phyloP scores from a whole-genome alignment of 2,113 vertebrate genomes.

The Carassius gibelio region DNA sequence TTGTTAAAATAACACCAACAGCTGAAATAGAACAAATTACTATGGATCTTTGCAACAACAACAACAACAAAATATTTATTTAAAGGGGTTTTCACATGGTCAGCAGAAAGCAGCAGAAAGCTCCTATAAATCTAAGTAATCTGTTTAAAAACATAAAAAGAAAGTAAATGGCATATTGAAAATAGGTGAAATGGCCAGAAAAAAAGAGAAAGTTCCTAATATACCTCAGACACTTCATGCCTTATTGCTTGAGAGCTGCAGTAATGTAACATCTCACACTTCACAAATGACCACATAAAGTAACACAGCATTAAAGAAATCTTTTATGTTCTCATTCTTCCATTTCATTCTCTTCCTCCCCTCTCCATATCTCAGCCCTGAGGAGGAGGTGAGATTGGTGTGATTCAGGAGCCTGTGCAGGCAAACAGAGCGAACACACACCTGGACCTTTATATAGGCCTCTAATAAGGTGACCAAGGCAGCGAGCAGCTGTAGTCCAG shows the following conservation, averaged over 20 bases:
- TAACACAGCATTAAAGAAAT: slow-evolving; percentile 39
- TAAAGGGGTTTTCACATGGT: not conserved
- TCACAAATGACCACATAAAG: slow-evolving; percentile 30
- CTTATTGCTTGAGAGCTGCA: slow-evolving; percentile 14
- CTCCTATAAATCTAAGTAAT: not conserved
- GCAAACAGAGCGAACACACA: slow-evolving; percentile 72
- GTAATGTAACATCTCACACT: slow-evolving; percentile 24
- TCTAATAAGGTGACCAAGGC: slow-evolving; percentile 70
- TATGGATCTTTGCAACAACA: not conserved
- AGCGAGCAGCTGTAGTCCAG: slow-evolving; percentile 20
- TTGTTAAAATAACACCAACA: too few species aligned
- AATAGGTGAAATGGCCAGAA: not conserved
- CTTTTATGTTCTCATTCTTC: not conserved
- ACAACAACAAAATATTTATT: not conserved
- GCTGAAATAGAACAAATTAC: not conserved
- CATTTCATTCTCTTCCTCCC: not conserved
- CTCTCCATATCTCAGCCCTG: slow-evolving; percentile 57
- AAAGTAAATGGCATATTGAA: not conserved
- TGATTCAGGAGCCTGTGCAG: slow-evolving; percentile 63
- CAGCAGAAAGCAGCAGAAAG: not conserved
- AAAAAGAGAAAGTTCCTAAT: slow-evolving; percentile 2
- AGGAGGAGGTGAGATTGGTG: slow-evolving; percentile 70
- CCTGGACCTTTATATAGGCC: slow-evolving; percentile 71
- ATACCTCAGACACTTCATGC: not conserved
- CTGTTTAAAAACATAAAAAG: not conserved